Conservation (phyloP, 1,140 invertebrate species). For the Anadara kagoshimensis region DNA sequence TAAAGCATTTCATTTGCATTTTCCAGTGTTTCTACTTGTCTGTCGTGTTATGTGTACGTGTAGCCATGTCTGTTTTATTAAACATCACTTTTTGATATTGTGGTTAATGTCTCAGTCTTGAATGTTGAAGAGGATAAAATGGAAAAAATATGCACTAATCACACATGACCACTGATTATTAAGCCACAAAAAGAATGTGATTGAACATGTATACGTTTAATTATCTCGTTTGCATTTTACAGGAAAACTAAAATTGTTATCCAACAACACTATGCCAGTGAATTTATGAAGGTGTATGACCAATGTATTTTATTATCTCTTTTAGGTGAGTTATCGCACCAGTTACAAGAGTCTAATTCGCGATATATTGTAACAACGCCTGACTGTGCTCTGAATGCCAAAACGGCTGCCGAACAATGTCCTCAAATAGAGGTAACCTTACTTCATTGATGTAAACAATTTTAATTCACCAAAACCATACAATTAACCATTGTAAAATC, state of each 20-base stretch:
- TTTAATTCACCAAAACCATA: neutral
- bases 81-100: too few species aligned
- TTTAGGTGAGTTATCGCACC: slow-evolving; percentile 38
- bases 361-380: slow-evolving; percentile 33
- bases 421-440: neutral
- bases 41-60: too few species aligned
- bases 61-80: too few species aligned
- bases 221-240: neutral
- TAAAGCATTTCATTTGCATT: too few species aligned
- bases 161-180: too few species aligned
- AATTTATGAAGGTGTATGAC: neutral
- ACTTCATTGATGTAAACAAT: neutral
- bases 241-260: neutral
- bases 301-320: neutral
- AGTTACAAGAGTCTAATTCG: slow-evolving; percentile 28
- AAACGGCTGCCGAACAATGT: neutral
- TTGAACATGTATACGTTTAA: neutral
- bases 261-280: neutral
- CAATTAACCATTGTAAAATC: neutral
- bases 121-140: too few species aligned
- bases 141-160: too few species aligned
- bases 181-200: neutral
- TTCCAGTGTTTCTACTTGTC: too few species aligned
- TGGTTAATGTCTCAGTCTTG: too few species aligned
- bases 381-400: slow-evolving; percentile 32